phyloP scores from a whole-genome alignment of 1,140 invertebrate genomes.

The Trichoplusia ni region DNA sequence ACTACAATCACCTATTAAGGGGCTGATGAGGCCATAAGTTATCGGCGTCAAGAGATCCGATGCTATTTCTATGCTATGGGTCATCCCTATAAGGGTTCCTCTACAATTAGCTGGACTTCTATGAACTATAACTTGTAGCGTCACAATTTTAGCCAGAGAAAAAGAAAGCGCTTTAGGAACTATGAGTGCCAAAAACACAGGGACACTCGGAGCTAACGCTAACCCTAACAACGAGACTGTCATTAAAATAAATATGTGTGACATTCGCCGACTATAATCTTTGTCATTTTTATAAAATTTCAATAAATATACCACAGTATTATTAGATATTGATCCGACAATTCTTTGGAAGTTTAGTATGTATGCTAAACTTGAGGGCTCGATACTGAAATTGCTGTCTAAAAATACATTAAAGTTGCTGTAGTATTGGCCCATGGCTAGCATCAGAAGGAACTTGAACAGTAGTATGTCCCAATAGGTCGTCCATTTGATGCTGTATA shows the following conservation, averaged over 20 bases:
- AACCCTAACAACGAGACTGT: conserved; percentile 61
- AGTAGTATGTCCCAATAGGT: conserved; percentile 76
- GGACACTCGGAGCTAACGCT: conserved; percentile 36
- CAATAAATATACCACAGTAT: conserved; percentile 68
- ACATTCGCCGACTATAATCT: conserved; percentile 56
- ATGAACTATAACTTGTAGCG: conserved; percentile 70
- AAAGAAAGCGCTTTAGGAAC: conserved; percentile 64
- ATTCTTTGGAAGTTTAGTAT: conserved; percentile 80
- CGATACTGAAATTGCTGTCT: conserved; percentile 73
- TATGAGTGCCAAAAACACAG: conserved; percentile 62
- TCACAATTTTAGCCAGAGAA: conserved; percentile 66
- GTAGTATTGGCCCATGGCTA: conserved; percentile 72
- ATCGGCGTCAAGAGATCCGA: conserved; percentile 71
- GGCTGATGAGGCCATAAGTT: conserved; percentile 50
- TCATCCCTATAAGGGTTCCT: conserved; percentile 71
- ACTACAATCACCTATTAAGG: conserved; percentile 36
- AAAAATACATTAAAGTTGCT: conserved; percentile 75
- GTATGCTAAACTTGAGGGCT: conserved; percentile 76
- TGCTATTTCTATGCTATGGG: conserved; percentile 70
- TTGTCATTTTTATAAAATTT: conserved; percentile 62
- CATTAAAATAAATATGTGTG: conserved; percentile 67
- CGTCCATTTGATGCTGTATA: conserved; percentile 73
- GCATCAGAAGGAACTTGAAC: conserved; percentile 68
- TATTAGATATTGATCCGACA: conserved; percentile 67
- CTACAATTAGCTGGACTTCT: conserved; percentile 60